Conservation (phyloP, 2,113 vertebrate genomes). For the Ceuthmochares aereus region DNA sequence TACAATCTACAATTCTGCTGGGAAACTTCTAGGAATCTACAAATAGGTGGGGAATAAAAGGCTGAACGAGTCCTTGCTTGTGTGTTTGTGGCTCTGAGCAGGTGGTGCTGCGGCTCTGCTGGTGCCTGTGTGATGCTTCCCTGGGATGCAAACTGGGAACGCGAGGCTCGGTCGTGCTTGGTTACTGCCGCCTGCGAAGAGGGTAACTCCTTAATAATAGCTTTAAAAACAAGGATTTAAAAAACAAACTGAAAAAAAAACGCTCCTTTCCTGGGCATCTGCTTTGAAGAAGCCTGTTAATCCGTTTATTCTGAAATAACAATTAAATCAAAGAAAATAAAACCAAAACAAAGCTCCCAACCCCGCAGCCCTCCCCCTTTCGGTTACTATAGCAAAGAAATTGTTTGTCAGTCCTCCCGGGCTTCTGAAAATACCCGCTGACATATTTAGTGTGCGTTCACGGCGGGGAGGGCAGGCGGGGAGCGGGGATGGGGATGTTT, state of each 20-base stretch:
- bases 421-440: constrained; percentile 89
- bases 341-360: not conserved
- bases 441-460: constrained; percentile 89
- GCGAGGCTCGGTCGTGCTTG: accelerated
- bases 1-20: not conserved
- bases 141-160: not conserved
- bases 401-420: constrained; percentile 70
- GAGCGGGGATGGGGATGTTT: constrained; percentile 91
- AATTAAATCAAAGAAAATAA: constrained; percentile 56
- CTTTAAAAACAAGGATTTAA: not conserved
- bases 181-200: not conserved
- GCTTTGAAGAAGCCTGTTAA: not conserved
- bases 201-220: not conserved
- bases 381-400: constrained; percentile 74
- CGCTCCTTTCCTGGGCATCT: not conserved
- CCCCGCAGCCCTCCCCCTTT: not conserved
- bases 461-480: constrained; percentile 48
- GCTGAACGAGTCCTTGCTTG: not conserved
- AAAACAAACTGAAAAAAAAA: not conserved
- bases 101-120: not conserved
- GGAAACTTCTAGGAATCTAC: not conserved
- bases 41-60: not conserved
- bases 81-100: not conserved
- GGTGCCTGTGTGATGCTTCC: not conserved
- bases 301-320: constrained; percentile 26